Conservation (phyloP, 2,888 invertebrate genomes). For the Aricia artaxerxes region DNA sequence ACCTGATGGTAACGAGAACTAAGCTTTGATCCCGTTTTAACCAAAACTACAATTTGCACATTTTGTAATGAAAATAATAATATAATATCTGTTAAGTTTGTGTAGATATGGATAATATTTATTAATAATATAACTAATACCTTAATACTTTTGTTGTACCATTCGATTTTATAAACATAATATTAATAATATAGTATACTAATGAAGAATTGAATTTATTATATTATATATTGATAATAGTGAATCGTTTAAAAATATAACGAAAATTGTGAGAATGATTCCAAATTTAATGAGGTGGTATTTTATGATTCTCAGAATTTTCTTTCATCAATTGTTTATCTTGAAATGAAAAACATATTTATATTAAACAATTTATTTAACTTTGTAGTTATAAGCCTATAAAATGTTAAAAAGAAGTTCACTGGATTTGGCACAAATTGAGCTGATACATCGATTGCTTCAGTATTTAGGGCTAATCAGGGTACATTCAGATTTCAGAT, state of each 20-base stretch:
- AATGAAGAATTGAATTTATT: too few species aligned
- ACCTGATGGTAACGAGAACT: neutral
- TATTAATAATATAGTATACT: too few species aligned
- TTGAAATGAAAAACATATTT: slow-evolving; percentile 7
- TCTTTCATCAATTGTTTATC: too few species aligned
- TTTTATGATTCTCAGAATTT: too few species aligned
- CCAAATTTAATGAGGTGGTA: neutral
- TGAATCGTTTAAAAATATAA: too few species aligned
- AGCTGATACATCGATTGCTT: slow-evolving; percentile 49
- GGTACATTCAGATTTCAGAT: neutral
- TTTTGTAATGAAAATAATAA: neutral
- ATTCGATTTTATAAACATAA: too few species aligned
- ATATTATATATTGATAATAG: too few species aligned
- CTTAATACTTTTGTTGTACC: too few species aligned
- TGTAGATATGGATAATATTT: too few species aligned
- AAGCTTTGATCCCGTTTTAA: too few species aligned
- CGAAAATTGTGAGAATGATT: too few species aligned
- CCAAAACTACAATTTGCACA: neutral
- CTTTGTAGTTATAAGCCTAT: slow-evolving; percentile 64
- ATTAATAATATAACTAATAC: too few species aligned
- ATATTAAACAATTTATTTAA: slow-evolving; percentile 57
- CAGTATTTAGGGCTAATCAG: slow-evolving; percentile 33
- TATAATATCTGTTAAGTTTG: neutral
- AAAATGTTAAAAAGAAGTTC: slow-evolving; percentile 63
- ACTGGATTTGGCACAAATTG: slow-evolving; percentile 61